These are phyloP conservation scores for Lasioglossum marginatum DNA, from an alignment of 2,888 invertebrate species.

Conservation along the genomic window DNA sequence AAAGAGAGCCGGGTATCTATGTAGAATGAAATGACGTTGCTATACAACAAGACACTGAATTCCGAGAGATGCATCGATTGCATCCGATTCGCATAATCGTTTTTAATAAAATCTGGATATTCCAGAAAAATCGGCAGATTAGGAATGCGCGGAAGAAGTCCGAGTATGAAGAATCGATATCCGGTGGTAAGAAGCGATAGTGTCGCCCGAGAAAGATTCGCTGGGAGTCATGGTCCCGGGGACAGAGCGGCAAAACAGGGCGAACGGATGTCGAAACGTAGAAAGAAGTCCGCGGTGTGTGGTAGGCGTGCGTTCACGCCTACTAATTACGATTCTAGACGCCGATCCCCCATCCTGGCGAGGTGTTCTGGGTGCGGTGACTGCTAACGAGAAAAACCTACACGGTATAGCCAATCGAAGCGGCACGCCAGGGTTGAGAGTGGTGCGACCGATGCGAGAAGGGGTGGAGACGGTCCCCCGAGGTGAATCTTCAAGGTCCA, in stretches of 20 bases:
- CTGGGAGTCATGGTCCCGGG: conserved; percentile 8
- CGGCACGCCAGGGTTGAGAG: conserved; percentile 51
- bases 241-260: conserved; percentile 33
- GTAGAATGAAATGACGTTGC: too few relatives aligned
- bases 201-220: conserved; percentile 28
- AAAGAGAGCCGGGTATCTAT: too few relatives aligned
- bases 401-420: conserved; percentile 82
- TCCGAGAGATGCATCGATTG: too few relatives aligned
- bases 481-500: conserved; percentile 57
- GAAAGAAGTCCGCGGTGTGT: conserved; percentile 76
- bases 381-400: conserved; percentile 80
- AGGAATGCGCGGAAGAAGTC: background rate
- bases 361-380: conserved; percentile 55
- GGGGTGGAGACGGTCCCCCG: conserved; percentile 51
- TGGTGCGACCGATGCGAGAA: conserved; percentile 56
- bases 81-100: too few relatives aligned
- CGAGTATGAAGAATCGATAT: background rate
- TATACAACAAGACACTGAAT: too few relatives aligned
- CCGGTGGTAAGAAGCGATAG: background rate
- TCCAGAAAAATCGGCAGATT: background rate
- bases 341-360: conserved; percentile 70
- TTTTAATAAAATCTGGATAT: background rate
- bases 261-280: conserved; percentile 57
- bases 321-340: conserved; percentile 84
- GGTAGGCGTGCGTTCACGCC: conserved; percentile 83